These are phyloP conservation scores for Chromoteleia sp. DNA, from an alignment of 2,888 invertebrate genomes.

Conservation along the genomic window DNA sequence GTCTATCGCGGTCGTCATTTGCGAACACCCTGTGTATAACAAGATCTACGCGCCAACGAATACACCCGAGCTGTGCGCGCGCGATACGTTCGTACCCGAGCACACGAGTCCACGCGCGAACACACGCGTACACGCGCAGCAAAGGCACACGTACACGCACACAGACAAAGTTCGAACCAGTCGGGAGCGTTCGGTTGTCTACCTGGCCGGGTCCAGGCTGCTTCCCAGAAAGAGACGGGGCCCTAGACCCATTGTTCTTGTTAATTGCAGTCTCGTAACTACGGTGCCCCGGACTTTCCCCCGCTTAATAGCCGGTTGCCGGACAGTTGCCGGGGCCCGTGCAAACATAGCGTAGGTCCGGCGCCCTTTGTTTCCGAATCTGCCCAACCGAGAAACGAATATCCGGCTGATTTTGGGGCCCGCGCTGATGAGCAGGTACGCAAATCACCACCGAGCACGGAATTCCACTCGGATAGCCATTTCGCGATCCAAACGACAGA, in stretches of 20 bases:
- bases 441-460: slow-evolving; percentile 34
- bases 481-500: slow-evolving; percentile 39
- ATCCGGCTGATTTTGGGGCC: slow-evolving; percentile 40
- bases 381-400: slow-evolving; percentile 68
- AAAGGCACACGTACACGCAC: neutral
- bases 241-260: slow-evolving; percentile 83
- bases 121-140: too few relatives aligned
- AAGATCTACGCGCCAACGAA: slow-evolving; percentile 31
- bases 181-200: slow-evolving; percentile 68
- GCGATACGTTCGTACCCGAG: neutral
- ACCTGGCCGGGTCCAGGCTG: slow-evolving; percentile 72
- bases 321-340: slow-evolving; percentile 77
- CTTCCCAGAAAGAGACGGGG: slow-evolving; percentile 80
- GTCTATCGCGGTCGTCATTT: slow-evolving; percentile 58
- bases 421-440: slow-evolving; percentile 60
- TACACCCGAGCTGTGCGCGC: neutral
- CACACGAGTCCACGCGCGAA: neutral
- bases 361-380: slow-evolving; percentile 73
- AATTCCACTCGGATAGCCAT: slow-evolving; percentile 41
- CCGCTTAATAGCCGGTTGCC: slow-evolving; percentile 75
- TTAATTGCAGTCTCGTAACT: slow-evolving; percentile 83
- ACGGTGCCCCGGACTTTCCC: slow-evolving; percentile 70
- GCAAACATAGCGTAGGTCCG: slow-evolving; percentile 76
- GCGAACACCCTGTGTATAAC: slow-evolving; percentile 56
- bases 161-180: slow-evolving; percentile 42